Evolutionary conservation across 2,113 vertebrate species (phyloP).

Genomic region (Phrynocephalus versicolor): DNA sequence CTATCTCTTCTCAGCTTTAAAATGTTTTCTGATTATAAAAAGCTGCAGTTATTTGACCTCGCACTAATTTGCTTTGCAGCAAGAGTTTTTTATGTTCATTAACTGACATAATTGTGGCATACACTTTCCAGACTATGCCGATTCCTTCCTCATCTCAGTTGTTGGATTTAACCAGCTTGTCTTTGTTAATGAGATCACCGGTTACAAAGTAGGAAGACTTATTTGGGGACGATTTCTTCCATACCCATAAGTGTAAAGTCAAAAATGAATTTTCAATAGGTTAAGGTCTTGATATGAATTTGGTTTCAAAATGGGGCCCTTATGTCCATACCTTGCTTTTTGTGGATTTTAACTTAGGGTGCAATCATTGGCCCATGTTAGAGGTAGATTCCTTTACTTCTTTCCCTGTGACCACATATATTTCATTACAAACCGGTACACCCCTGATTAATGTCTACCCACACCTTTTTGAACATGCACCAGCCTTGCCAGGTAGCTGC

Average conservation of each 20-base stretch:
- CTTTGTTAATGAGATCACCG: background rate
- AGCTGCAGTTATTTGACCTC: background rate
- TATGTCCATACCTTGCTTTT: too few species aligned
- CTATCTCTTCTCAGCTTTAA: background rate
- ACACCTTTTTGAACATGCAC: too few species aligned
- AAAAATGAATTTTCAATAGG: background rate
- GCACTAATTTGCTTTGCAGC: background rate
- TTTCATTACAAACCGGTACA: too few species aligned
- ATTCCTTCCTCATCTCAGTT: background rate
- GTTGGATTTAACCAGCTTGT: background rate
- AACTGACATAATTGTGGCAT: too few species aligned
- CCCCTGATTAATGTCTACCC: too few species aligned
- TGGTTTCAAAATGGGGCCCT: too few species aligned
- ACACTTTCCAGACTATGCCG: background rate
- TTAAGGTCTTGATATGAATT: background rate
- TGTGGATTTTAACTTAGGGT: too few species aligned
- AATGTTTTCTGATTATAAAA: background rate
- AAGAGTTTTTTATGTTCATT: too few species aligned
- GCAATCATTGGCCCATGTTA: too few species aligned
- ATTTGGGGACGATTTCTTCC: background rate
- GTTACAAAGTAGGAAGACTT: background rate
- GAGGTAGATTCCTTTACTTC: too few species aligned
- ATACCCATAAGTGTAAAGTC: too few species aligned
- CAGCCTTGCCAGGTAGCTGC: too few species aligned
- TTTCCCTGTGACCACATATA: background rate